These are phyloP conservation scores for Suricata suricatta DNA, from an alignment of 2,113 vertebrate species.

Conservation along the genomic window DNA sequence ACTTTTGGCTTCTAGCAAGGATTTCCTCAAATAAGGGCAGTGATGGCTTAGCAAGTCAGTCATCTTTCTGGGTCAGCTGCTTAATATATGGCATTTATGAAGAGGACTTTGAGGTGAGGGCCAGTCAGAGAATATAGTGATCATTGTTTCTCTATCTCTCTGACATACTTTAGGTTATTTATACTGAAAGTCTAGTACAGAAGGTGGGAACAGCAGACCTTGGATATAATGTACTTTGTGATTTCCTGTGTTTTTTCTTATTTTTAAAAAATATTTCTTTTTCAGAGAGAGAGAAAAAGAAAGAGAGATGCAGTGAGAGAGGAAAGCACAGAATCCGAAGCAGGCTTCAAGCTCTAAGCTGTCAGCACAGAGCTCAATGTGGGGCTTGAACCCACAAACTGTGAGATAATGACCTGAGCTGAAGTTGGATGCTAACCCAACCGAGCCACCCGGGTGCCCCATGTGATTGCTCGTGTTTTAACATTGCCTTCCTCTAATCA, in stretches of 20 bases:
- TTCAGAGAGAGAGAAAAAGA: no score
- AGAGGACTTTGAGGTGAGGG: background rate
- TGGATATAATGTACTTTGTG: background rate
- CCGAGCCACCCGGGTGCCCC: no score
- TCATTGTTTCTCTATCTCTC: background rate
- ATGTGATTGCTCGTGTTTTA: background rate
- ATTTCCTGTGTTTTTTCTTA: background rate
- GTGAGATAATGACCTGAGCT: no score
- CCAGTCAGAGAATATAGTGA: background rate
- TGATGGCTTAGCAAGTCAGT: background rate
- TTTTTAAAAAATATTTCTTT: no score
- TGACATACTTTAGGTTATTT: background rate
- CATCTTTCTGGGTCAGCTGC: conserved; percentile 35
- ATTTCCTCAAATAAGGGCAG: background rate
- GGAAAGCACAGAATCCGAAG: no score
- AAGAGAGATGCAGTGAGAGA: no score
- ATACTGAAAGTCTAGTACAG: background rate
- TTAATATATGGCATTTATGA: background rate
- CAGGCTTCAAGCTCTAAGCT: no score
- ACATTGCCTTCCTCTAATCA: background rate
- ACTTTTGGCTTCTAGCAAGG: background rate
- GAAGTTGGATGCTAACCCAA: no score
- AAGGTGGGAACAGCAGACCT: background rate
- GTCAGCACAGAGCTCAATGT: no score
- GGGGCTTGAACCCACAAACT: no score